Evolutionary conservation across 2,797 vertebrate species (phyloP).

Genomic region (Peromyscus melanophrys): DNA sequence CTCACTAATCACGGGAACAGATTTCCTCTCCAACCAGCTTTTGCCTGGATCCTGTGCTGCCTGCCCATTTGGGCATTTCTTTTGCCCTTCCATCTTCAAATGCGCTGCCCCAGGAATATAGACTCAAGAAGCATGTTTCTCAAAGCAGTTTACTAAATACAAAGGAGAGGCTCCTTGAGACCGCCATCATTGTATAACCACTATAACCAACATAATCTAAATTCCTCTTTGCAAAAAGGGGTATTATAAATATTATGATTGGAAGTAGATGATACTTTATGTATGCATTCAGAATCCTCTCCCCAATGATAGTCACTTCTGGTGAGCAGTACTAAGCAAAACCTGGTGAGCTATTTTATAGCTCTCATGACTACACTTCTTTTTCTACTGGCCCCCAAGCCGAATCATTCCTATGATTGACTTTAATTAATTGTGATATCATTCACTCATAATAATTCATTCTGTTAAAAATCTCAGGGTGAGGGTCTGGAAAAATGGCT

Average conservation of each 20-base stretch:
- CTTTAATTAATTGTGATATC: conserved; percentile 68
- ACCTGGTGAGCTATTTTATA: background rate
- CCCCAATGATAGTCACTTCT: background rate
- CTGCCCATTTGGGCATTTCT: conserved; percentile 61
- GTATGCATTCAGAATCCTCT: conserved; percentile 6
- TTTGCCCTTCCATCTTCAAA: background rate
- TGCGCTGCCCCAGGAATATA: background rate
- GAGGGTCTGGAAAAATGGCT: background rate
- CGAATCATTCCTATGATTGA: conserved; percentile 50
- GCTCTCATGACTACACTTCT: conserved; percentile 9
- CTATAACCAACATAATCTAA: conserved; percentile 5
- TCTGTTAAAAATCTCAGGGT: conserved; percentile 56
- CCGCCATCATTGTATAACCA: background rate
- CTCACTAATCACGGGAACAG: conserved; percentile 79
- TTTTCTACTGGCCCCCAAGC: conserved; percentile 33
- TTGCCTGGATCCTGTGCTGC: conserved; percentile 59
- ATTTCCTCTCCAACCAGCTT: conserved; percentile 77
- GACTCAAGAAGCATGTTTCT: conserved; percentile 50
- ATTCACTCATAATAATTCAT: conserved; percentile 8
- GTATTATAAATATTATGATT: background rate
- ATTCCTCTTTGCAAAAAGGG: conserved; percentile 35
- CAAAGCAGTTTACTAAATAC: conserved; percentile 36
- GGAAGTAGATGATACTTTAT: background rate
- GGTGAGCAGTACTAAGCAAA: conserved; percentile 15
- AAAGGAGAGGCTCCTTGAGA: background rate